Base-by-base conservation (phyloP, 2,797 vertebrate genomes). In the Poecilia velifera region DNA sequence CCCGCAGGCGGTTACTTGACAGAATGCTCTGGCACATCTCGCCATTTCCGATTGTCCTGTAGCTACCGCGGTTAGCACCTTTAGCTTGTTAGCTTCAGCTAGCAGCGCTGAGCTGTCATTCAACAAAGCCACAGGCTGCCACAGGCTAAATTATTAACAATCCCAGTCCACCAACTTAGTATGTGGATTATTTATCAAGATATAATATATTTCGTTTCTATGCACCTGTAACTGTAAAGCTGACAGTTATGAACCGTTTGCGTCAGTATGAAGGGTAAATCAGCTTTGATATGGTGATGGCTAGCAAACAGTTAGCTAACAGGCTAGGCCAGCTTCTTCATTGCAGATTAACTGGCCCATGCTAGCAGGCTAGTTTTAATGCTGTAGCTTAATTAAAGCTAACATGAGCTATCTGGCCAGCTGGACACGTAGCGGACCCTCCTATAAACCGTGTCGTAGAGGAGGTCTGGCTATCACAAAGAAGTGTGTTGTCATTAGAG, bases 321-420 rank as follows among this genome's bases (percentile, higher is more conserved):
- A 81, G 82, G 86, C 92, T 90, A 89, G 91, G 92, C 89, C 87
- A 91, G 90, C 90, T 91, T 91, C 84, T 76, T 73, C 86, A 73
- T 90, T 88, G 91, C 90, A 94, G 92, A 91, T 93, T 93, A 94
- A 92, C 91, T 82, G 90, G 91, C 91, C 90, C 90, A 47, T 82
- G 93, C 85, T 93, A 93, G 84, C 84, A 80, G 78, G 85, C 81
- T 90, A 85, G 77, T 85, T 84, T 84, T 89, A 89, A 89, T 88
- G 76, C 78, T 88, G 76, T 73, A 80, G 82, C 79, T 89, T 85
- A 92, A 89, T 86, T 86, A 88, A 70, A 81, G 81, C 82, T 83
- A 92, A 87, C 81, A 72, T 62, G 43, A 83, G 73, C 71, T 90
- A 79, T 25, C 75, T 76, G 68, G 78, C 82, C 80, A 82, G 28